A percentile compares a stretch with the other conserved stretches of the same genome.
These are phyloP conservation scores for Apostichopus parvimensis DNA, from an alignment of 35 echinoderm and acorn worm genomes.

Conservation along the genomic window DNA sequence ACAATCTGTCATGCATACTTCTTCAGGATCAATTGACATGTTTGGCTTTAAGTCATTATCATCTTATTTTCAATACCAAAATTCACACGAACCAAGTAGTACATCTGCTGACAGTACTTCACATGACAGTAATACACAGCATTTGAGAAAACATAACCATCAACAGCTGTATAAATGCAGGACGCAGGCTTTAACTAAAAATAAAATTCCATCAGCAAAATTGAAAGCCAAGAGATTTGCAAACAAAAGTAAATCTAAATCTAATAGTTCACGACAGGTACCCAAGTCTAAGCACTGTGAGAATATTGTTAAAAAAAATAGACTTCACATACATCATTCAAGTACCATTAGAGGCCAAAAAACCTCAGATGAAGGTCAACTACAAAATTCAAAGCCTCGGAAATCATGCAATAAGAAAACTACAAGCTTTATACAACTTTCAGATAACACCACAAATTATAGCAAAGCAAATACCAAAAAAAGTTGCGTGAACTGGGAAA, in stretches of 20 bases:
- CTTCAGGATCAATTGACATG: not conserved
- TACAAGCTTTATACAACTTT: no score
- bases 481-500: not conserved
- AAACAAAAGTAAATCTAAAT: no score
- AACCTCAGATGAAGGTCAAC: no score
- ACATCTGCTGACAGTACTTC: not conserved
- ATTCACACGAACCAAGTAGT: not conserved
- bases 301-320: no score
- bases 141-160: not conserved
- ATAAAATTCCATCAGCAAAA: not conserved
- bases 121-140: not conserved
- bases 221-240: not conserved
- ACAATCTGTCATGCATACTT: slow-evolving; percentile 2
- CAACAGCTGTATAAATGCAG: not conserved
- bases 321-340: no score
- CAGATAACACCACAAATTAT: no score
- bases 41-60: slow-evolving; percentile 5
- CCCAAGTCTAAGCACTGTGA: no score
- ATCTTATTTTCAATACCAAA: not conserved
- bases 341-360: no score
- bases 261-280: no score
- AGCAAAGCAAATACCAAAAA: no score
- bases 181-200: not conserved
- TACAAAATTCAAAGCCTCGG: no score
- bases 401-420: no score